phyloP scores from a whole-genome alignment of 2,797 vertebrate species.

The Muscicapa comitata region DNA sequence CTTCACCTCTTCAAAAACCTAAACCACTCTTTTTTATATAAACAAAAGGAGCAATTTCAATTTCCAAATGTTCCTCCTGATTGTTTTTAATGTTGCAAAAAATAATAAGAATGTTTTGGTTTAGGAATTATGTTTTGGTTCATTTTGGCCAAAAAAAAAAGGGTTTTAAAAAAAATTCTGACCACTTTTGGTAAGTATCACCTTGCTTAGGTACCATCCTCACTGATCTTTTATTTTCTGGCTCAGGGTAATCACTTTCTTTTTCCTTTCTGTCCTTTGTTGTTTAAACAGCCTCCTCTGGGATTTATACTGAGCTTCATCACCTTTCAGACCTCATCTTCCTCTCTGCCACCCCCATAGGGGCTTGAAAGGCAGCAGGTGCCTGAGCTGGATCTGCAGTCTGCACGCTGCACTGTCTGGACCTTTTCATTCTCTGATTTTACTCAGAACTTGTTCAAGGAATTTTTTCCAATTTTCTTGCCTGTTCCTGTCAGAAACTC shows the following conservation, averaged over 20 bases:
- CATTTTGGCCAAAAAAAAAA: neutral
- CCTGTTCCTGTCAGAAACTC: neutral
- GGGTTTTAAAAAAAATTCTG: fast-evolving
- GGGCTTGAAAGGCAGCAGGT: neutral
- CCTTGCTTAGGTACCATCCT: neutral
- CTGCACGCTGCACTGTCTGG: fast-evolving
- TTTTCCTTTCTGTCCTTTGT: neutral
- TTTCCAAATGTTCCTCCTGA: fast-evolving
- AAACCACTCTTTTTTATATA: neutral
- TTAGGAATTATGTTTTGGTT: neutral
- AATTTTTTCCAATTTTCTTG: neutral
- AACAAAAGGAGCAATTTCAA: neutral
- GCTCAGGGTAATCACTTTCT: neutral
- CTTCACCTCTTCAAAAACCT: neutral
- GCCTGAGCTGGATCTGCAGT: neutral
- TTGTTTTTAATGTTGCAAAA: neutral
- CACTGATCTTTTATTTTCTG: neutral
- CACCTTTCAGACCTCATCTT: neutral
- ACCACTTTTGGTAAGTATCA: neutral
- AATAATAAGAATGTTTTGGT: neutral
- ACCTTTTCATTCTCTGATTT: neutral
- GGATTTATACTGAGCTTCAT: neutral
- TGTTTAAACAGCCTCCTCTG: neutral
- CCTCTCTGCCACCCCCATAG: neutral
- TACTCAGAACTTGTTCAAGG: neutral